phyloP scores from a whole-genome alignment of 2,888 invertebrate genomes.

The Callimorpha dominula region DNA sequence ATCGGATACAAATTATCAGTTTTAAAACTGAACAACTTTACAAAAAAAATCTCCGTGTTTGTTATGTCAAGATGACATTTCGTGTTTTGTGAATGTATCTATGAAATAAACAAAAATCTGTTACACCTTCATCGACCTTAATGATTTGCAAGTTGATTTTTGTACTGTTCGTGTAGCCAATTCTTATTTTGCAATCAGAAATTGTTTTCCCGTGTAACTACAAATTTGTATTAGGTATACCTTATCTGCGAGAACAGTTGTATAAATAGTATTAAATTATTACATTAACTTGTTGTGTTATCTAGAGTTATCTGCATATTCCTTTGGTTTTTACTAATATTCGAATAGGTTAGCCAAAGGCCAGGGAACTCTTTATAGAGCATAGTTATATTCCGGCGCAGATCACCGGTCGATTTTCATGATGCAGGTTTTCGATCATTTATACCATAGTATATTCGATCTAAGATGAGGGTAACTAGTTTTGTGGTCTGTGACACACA shows the following conservation, averaged over 20 bases:
- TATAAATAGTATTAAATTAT: background rate
- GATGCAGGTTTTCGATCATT: too few species aligned
- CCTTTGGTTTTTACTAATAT: background rate
- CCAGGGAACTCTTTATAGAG: background rate
- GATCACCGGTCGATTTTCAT: background rate
- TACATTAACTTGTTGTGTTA: background rate
- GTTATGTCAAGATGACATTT: constrained; percentile 3
- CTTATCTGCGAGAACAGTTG: background rate
- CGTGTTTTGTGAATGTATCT: background rate
- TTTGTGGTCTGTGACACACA: background rate
- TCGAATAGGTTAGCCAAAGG: background rate
- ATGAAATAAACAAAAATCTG: background rate
- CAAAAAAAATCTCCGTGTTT: too few species aligned
- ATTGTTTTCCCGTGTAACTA: background rate
- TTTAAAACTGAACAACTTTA: too few species aligned
- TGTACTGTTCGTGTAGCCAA: background rate
- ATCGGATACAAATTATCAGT: too few species aligned
- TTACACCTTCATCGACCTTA: background rate
- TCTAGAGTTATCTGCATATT: background rate
- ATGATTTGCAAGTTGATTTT: background rate
- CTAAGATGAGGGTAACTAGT: background rate
- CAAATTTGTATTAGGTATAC: background rate
- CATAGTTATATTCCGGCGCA: background rate
- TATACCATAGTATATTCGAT: too few species aligned
- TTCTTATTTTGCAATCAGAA: background rate